Percentiles rank a stretch among this genome's conserved stretches.
Conservation (phyloP, 1,140 invertebrate species). For the Ericerus pela region DNA sequence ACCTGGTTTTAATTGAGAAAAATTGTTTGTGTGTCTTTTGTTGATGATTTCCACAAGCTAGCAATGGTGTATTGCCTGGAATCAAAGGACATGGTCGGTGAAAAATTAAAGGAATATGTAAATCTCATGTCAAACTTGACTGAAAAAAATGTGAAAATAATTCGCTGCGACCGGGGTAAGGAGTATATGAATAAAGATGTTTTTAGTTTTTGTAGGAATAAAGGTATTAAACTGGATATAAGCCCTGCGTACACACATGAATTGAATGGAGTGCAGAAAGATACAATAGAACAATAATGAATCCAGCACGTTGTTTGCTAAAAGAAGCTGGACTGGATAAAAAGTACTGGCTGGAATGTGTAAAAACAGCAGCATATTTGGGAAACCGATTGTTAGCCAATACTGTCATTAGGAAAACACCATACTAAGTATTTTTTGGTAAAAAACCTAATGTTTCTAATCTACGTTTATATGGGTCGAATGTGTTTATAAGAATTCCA, state of each 20-base stretch:
- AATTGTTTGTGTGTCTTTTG: constrained; percentile 24
- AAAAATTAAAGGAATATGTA: constrained; percentile 21
- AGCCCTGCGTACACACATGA: background rate
- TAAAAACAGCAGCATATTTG: constrained; percentile 16
- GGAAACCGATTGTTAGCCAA: constrained; percentile 16
- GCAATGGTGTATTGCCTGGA: constrained; percentile 20
- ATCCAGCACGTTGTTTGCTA: constrained; percentile 18
- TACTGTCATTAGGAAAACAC: background rate
- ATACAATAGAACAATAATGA: constrained; percentile 17
- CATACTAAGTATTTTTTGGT: background rate
- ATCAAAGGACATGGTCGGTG: constrained; percentile 21
- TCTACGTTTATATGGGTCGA: constrained; percentile 20
- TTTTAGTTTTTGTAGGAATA: background rate
- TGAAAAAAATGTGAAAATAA: constrained; percentile 4
- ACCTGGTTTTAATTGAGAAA: constrained; percentile 18
- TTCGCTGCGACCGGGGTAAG: constrained; percentile 16
- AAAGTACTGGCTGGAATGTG: constrained; percentile 18
- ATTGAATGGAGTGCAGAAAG: constrained; percentile 16
- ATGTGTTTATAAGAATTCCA: constrained; percentile 21
- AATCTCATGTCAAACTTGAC: background rate
- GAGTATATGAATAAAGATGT: constrained; percentile 16
- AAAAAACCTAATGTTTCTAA: constrained; percentile 3
- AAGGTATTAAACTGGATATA: constrained; percentile 2
- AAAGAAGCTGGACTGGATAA: constrained; percentile 13
- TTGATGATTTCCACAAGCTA: constrained; percentile 26